Percentiles rank a stretch among this genome's conserved stretches.
These are phyloP conservation scores for Dyspetes luteomarginatus DNA, from an alignment of 2,888 invertebrate species.

Conservation along the genomic window DNA sequence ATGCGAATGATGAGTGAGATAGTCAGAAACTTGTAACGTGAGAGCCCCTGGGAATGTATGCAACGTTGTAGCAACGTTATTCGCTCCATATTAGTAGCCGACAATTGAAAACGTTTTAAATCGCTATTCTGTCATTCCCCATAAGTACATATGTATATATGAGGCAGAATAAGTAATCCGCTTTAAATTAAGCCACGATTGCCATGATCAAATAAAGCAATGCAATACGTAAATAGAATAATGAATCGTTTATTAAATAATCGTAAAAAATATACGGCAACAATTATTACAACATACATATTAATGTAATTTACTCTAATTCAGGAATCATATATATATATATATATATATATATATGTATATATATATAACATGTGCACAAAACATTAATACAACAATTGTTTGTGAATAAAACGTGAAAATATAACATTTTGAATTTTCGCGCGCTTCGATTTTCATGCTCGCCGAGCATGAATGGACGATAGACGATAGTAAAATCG, in stretches of 20 bases:
- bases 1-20: slow-evolving; percentile 16
- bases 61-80: slow-evolving; percentile 46
- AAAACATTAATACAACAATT: too few relatives aligned
- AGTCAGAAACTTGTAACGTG: slow-evolving; percentile 30
- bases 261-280: too few relatives aligned
- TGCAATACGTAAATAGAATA: too few relatives aligned
- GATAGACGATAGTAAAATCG: slow-evolving; percentile 44
- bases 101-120: slow-evolving; percentile 58
- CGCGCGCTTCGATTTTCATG: too few relatives aligned
- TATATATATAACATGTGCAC: too few relatives aligned
- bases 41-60: slow-evolving; percentile 38
- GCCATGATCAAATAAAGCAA: neutral
- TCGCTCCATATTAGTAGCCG: slow-evolving; percentile 54
- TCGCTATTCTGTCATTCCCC: slow-evolving; percentile 47
- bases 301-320: too few relatives aligned
- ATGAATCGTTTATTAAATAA: neutral
- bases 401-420: neutral
- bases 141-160: slow-evolving; percentile 31
- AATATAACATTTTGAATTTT: neutral
- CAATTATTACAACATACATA: too few relatives aligned
- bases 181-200: slow-evolving; percentile 30
- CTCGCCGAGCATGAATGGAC: slow-evolving; percentile 50
- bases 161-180: neutral
- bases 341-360: too few relatives aligned
- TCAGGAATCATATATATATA: too few relatives aligned